Conservation (phyloP, 1,140 invertebrate genomes). For the Atopsyche davidsoni region DNA sequence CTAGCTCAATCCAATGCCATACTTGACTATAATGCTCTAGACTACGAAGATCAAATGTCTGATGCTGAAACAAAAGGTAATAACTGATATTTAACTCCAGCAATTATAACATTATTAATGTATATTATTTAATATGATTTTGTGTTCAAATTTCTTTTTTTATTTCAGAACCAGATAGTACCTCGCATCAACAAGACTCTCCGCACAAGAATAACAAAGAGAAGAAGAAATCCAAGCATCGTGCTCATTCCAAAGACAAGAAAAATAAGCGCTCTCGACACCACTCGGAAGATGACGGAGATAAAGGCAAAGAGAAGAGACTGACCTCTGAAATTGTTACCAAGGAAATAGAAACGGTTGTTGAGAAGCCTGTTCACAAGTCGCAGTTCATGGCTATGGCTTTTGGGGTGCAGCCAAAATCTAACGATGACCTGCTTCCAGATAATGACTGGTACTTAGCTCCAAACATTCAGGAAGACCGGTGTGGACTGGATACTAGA, state of each 20-base stretch:
- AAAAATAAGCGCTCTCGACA: constrained; percentile 7
- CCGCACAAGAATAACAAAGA: not conserved
- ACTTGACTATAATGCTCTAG: constrained; percentile 46
- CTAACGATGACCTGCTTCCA: constrained; percentile 16
- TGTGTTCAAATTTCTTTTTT: not conserved
- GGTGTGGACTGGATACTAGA: too few relatives aligned
- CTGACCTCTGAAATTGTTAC: not conserved
- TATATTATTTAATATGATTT: not conserved
- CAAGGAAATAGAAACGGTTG: constrained; percentile 6
- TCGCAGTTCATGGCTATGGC: constrained; percentile 42
- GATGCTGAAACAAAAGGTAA: constrained; percentile 26
- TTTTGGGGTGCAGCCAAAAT: constrained; percentile 42
- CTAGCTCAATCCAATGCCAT: constrained; percentile 19
- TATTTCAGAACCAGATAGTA: not conserved
- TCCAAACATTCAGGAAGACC: too few relatives aligned
- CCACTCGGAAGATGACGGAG: not conserved
- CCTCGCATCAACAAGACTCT: not conserved
- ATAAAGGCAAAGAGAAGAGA: constrained; percentile 8
- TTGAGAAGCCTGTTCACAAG: constrained; percentile 20
- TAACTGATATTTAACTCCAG: constrained; percentile 1
- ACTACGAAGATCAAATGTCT: constrained; percentile 38
- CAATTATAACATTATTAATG: not conserved
- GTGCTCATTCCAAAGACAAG: not conserved
- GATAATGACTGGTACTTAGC: too few relatives aligned
- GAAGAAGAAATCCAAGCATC: not conserved